Conservation (phyloP, 1,140 invertebrate species). For the Drosophila lacertosa region DNA sequence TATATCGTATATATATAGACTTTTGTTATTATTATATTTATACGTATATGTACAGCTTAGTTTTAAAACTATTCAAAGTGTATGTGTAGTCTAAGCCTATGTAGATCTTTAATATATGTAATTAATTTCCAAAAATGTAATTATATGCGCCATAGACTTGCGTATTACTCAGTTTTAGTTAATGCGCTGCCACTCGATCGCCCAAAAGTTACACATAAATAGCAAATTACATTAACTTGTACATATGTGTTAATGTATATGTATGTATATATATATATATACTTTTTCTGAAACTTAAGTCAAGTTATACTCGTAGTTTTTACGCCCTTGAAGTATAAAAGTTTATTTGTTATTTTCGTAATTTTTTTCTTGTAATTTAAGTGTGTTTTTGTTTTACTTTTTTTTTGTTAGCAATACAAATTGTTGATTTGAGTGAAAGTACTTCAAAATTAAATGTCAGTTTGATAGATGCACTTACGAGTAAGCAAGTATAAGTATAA, state of each 20-base stretch:
- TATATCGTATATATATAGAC: conserved; percentile 77
- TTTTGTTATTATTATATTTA: conserved; percentile 63
- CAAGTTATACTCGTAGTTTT: conserved; percentile 32
- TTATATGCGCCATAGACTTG: conserved; percentile 46
- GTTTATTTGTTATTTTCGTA: conserved; percentile 8
- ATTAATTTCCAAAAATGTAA: conserved; percentile 69
- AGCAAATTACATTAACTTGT: conserved; percentile 41
- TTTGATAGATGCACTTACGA: conserved; percentile 33
- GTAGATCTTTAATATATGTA: conserved; percentile 64
- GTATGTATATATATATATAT: conserved; percentile 21
- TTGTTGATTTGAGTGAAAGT: conserved; percentile 51
- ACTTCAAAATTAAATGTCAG: conserved; percentile 58
- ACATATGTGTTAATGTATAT: conserved; percentile 27
- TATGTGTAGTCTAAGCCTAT: conserved; percentile 61
- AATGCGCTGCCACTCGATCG: conserved; percentile 27
- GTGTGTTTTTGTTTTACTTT: conserved; percentile 29
- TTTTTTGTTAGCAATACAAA: conserved; percentile 43
- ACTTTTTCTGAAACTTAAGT: conserved; percentile 45
- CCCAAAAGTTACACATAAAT: conserved; percentile 42
- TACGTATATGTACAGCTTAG: conserved; percentile 78
- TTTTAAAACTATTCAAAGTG: conserved; percentile 68
- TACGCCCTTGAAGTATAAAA: conserved; percentile 52
- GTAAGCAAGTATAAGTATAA: conserved; percentile 32
- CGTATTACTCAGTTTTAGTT: conserved; percentile 41
- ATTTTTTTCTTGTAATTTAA: neutral